Evolutionary conservation across 30 jellyfish, hydroid and myxozoan genomes (phyloP), one percentile per base, ranked within the genome.

Genomic region (Aurelia sp.): DNA sequence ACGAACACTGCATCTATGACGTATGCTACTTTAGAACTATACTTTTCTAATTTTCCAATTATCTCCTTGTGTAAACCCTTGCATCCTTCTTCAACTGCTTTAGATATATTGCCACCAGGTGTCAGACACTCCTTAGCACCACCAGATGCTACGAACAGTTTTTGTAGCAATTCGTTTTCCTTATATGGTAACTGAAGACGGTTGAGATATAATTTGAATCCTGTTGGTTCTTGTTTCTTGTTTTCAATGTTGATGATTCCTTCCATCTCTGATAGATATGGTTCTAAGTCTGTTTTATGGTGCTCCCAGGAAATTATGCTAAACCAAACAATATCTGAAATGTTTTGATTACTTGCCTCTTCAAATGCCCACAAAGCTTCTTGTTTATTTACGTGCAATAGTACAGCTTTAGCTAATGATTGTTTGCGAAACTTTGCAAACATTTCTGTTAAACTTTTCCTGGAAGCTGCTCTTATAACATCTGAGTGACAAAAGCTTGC

Each of bases 1-100:
- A 92, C 88, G 60, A 17, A 91, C 61, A 91, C 98, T 9, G 98
- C 92, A 81, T 91, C 96, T 5, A 91, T 63, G 50, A 96, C 59
- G 80, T 80, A 63, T 24, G 95, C 82, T 17, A 91, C 90, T 13
- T 78, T 85, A 13, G 64, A 7, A 47, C 77, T 59, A 60, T 59
- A 66, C 30, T 57, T 81, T 47, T 40, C 44, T 22, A 91, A 63
- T 8, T 71, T 76, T 38, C 47, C 24, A 27, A 58, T 64, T 30
- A 91, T 61, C 27, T 63, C 70, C 50, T 50, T 74, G 21, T 60
- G 82, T 9, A 59, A 27, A 15, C 66, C 78, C 1, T 85, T 74
- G 75, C 98, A 91, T 69, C 57, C 35, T 5, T 74, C 8, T n/a
- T 63, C 60, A 12, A 41, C 74, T 13, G 24, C 72, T 44, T 35